Base-by-base conservation (phyloP, 2,113 vertebrate species). In the Dasypus novemcinctus region DNA sequence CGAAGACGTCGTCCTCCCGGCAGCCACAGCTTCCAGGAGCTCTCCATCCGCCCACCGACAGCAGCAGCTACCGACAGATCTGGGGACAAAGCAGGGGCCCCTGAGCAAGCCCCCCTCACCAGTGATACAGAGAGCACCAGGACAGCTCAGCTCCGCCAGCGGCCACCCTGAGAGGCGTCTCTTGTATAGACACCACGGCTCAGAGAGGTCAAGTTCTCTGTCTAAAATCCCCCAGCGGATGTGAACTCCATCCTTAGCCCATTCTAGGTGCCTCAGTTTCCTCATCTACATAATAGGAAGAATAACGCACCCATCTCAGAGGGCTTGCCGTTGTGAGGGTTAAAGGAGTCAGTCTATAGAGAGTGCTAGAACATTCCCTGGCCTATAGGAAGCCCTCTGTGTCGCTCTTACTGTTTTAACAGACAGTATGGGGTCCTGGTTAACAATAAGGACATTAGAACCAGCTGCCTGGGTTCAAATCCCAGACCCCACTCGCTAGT, bases 391-490 rank as follows among this genome's bases (percentile, higher is more conserved):
- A 84, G 33, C 6, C 29, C 63, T 59, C 74, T 63, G 49, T 15
- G 20, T 11, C 17, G 72, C 29, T 82, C 61, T 90, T 7, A n/a
- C 29, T 15, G 29, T 57, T 29, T 72, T 11, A 49, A 18, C 5
- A 86, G 23, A 23, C 79, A 29, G 1, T 6, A 7, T 0, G 75
- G 17, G 0, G 4, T 14, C 31, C 20, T 36, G 27, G 31, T n/a
- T 36, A 66, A 87, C 68, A 75, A 80, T 23, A 68, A 66, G 49
- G 57, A n/a, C 46, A 21, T 43, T 20, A 33, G 36, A 54, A 7
- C 49, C 74, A 92, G 72, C 31, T 71, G 36, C 31, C 43, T 61
- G 38, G 72, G 33, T 68, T 88, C 90, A 83, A 49, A 87, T n/a
- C 43, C 49, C 27, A 46, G 27, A 59, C 21, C 66, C 84, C 25